phyloP scores from a whole-genome alignment of 2,888 invertebrate species.

The Eupithecia subumbrata region DNA sequence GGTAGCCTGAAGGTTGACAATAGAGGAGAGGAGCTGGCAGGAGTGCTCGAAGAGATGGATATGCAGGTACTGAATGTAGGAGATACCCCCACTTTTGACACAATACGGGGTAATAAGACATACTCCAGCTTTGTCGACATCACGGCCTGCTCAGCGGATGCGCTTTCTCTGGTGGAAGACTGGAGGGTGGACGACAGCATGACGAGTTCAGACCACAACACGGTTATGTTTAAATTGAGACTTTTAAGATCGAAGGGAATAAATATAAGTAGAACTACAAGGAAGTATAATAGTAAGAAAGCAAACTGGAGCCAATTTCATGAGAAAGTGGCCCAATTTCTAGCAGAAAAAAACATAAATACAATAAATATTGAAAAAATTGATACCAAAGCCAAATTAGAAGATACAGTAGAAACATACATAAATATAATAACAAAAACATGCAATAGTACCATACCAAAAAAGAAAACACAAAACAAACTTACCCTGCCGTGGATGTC shows the following conservation, averaged over 20 bases:
- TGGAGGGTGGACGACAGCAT: background rate
- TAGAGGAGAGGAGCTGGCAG: too few species aligned
- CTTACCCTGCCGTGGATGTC: too few species aligned
- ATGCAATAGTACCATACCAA: background rate
- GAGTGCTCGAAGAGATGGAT: too few species aligned
- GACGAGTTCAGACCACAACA: slow-evolving; percentile 43
- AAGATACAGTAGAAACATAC: background rate
- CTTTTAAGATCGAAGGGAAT: too few species aligned
- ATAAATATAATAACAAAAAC: background rate
- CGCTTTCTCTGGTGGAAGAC: slow-evolving; percentile 11
- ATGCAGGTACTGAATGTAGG: too few species aligned
- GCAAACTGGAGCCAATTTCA: too few species aligned
- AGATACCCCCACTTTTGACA: too few species aligned
- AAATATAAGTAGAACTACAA: slow-evolving; percentile 18
- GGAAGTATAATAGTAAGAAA: slow-evolving; percentile 25
- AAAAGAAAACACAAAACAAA: background rate
- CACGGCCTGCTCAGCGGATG: too few species aligned
- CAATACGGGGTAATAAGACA: too few species aligned
- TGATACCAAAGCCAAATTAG: too few species aligned
- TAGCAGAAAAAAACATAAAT: slow-evolving; percentile 10
- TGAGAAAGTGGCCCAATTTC: slow-evolving; percentile 28
- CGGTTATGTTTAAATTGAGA: slow-evolving; percentile 40
- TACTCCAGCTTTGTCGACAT: too few species aligned
- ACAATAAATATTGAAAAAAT: slow-evolving; percentile 9
- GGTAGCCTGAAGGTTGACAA: background rate